Base-by-base conservation (phyloP, 2,888 invertebrate genomes). In the Drosophila mimica region DNA sequence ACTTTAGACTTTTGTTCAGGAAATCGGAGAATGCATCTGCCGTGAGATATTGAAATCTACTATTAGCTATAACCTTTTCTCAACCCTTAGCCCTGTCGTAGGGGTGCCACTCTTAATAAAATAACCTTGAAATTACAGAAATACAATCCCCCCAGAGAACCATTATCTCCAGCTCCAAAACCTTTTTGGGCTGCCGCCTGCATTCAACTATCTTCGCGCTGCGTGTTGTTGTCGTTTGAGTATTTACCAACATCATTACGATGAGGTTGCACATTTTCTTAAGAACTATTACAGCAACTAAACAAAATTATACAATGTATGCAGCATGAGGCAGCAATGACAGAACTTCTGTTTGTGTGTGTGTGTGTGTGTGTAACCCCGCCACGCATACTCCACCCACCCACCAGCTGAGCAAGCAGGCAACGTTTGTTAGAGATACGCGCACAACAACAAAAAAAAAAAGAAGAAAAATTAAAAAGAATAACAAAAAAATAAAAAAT, bases 181-280 rank as follows among this genome's bases (percentile, higher is more conserved):
- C 73, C 76, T 73, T 74, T 79, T 49, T 48, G 57, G 57, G 34
- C 20, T 48, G 59, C 69, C 62, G 61, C 53, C 63, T 57, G 40
- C 59, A 56, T 51, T 56, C 66, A 51, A 48, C 58, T 58, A 56
- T 34, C 25, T 30, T 34, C 63, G 31, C 13, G 28, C 28, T 54
- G 43, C 54, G 36, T 36, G 43, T 61, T 48, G 69, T 69, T 63
- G 58, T 64, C 46, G 43, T 58, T 33, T 25, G 49, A 48, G 68
- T 88, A 78, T 85, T 85, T 89, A 88, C 81, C 81, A 86, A 80
- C 90, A 85, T 77, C 86, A 85, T 85, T 85, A 85, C 78, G 83
- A 85, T 85, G 85, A 85, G 83, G 71, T 82, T 82, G 90, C 87
- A 89, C 66, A 89, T 78, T 90, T 87, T 87, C 85, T 61, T 68